Evolutionary conservation across 2,797 vertebrate species (phyloP).

Genomic region (Pelodytes ibericus): DNA sequence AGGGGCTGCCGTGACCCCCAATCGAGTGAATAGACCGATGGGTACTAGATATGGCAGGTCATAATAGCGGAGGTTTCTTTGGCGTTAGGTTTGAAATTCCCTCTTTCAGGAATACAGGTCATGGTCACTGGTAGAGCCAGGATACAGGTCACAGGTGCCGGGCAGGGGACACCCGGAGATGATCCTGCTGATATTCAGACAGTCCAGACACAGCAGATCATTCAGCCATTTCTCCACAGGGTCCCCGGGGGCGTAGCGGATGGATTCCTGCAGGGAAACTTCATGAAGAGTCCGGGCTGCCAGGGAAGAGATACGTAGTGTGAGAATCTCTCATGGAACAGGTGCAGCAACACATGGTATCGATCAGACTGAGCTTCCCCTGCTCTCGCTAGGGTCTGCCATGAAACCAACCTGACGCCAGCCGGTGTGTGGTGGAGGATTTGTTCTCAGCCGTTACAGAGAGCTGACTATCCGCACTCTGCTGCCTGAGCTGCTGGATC

Average conservation of each 20-base stretch:
- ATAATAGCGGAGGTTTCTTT: no score
- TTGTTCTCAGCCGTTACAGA: constrained; percentile 89
- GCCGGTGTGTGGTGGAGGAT: constrained; percentile 76
- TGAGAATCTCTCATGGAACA: no score
- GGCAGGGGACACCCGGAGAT: constrained; percentile 93
- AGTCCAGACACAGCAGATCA: constrained; percentile 92
- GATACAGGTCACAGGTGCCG: constrained; percentile 95
- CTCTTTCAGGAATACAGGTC: no score
- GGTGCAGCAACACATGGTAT: no score
- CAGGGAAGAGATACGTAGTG: no score
- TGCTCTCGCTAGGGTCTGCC: background rate
- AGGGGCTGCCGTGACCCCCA: no score
- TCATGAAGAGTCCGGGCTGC: constrained; percentile 85
- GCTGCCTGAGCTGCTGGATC: constrained; percentile 93
- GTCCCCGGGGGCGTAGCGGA: constrained; percentile 91
- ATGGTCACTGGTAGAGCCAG: constrained; percentile 59
- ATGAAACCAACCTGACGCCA: constrained; percentile 81
- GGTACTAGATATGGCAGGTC: no score
- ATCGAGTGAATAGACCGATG: no score
- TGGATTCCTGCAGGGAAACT: constrained; percentile 95
- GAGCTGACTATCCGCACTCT: constrained; percentile 89
- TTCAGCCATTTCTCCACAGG: constrained; percentile 94
- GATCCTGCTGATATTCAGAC: constrained; percentile 89
- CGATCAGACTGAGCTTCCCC: no score
- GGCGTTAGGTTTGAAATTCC: no score